Base-by-base conservation (phyloP, 2,113 vertebrate species). In the Choloepus hoffmanni region DNA sequence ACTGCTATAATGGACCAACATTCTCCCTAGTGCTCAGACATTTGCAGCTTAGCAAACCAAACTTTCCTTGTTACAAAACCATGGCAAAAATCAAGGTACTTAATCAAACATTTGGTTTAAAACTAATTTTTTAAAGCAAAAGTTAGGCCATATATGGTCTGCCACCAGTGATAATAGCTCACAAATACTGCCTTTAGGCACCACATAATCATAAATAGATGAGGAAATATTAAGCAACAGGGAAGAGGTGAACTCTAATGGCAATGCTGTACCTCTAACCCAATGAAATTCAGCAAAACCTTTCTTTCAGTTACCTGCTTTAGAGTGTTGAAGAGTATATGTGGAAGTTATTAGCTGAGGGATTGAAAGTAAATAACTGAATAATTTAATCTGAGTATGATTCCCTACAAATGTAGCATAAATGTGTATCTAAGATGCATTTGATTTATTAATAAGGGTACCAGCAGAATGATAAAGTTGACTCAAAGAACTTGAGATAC, bases 341-440 rank as follows among this genome's bases (percentile, higher is more conserved):
- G 18, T 65, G 14, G 5, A 93, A 63, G 28, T 5, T 83, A 15
- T 92, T 19, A 50, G n/a, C 60, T 79, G 15, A 43, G 18, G 15
- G 87, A 92, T 33, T 45, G 36, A 48, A 92, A 90, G 21, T 86
- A 74, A 78, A 95, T 77, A 60, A 50, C 10, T 63, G 62, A 85
- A 18, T 60, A 3, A 68, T 95, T 93, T 89, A 74, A 83, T 92
- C 79, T 85, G 79, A 77, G 24, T 36, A 68, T 60, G 28, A 67
- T 13, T 95, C 28, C 83, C 30, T 33, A 45, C 30, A 84, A 79
- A 81, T 81, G 14, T 82, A 78, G 14, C 48, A 68, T 30, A 72
- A 60, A 33, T 2, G 5, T 65, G 23, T 45, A 21, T 88, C 62
- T 74, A 86, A 95, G 50, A 90, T 63, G 12, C 36, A 73, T 92